Base-by-base conservation (phyloP, 1,140 invertebrate species). In the Zaprionus inermis region DNA sequence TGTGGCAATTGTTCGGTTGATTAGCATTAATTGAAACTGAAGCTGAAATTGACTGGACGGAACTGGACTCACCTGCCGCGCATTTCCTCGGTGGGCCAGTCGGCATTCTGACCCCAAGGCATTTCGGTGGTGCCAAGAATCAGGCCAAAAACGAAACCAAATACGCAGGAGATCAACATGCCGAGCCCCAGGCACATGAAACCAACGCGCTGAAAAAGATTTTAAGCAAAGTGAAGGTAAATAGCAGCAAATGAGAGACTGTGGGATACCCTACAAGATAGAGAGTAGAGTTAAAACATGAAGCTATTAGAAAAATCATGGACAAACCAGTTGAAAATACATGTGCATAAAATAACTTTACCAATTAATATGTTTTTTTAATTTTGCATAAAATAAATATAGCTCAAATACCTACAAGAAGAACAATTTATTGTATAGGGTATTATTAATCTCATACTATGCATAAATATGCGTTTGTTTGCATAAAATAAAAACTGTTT, bases 21-120 rank as follows among this genome's bases (percentile, higher is more conserved):
- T 61, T 58, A 52, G n/a, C 66, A 56, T 49, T 82, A 74, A 88
- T 79, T 74, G 76, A 74, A 72, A 30, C 20, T 12, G 44, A 22
- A 49, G 20, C 20, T 77, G 79, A 74, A 68, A 54, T 70, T 75
- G 65, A 66, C 63, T 72, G 54, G 52, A 14, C 73, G 67, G 71
- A 61, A 66, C 59, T 76, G 46, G 52, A 11, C 73, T 88, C 92
- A 95, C 95, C 95, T 94, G 82, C 94, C 94, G 79, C 95, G 95
- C 97, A 97, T 97, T 92, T 97, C 96, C 65, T 95, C 94, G 0
- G 96, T 97, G 0, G 96, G 97, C 95, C 96, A 97, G 65, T 95
- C 94, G 12, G 94, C 94, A 71, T 94, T 95, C 32, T 89, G 84
- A 1, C 96, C 96, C 96, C 96, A 97, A 2, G 95, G 95, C 95